These are phyloP conservation scores for Anomalospiza imberbis DNA, from an alignment of 2,797 vertebrate species.

Conservation along the genomic window DNA sequence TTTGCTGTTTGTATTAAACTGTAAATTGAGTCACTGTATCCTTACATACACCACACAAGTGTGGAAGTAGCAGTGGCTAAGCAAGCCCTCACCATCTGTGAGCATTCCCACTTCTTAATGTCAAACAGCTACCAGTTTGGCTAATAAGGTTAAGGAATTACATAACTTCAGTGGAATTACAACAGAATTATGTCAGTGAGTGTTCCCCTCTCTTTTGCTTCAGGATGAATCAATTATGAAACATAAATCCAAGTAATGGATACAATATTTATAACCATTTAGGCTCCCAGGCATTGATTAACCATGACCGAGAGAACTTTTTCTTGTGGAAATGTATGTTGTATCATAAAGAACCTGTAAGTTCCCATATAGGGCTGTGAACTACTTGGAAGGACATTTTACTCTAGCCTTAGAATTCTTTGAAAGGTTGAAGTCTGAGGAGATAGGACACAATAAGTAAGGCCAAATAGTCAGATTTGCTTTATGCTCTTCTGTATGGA, in stretches of 20 bases:
- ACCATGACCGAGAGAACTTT: neutral
- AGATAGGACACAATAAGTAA: neutral
- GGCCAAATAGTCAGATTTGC: neutral
- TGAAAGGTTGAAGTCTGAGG: neutral
- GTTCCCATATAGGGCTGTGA: neutral
- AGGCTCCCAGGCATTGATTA: neutral
- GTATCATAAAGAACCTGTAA: neutral
- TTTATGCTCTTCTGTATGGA: neutral
- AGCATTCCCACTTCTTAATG: neutral
- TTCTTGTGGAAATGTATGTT: neutral
- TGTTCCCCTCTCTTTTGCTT: neutral
- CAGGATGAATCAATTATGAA: neutral
- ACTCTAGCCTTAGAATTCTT: neutral
- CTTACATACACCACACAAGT: neutral
- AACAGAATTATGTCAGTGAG: neutral
- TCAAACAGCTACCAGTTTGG: neutral
- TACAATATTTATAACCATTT: neutral
- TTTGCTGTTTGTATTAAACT: neutral
- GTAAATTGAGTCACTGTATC: neutral
- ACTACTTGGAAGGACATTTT: neutral
- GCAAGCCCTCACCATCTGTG: neutral
- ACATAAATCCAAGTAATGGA: neutral
- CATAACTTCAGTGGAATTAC: neutral
- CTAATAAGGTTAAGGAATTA: neutral
- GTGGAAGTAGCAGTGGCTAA: neutral